Evolutionary conservation across 2,113 vertebrate species (phyloP), one percentile per base, ranked within the genome.

Genomic region (Felis chaus): DNA sequence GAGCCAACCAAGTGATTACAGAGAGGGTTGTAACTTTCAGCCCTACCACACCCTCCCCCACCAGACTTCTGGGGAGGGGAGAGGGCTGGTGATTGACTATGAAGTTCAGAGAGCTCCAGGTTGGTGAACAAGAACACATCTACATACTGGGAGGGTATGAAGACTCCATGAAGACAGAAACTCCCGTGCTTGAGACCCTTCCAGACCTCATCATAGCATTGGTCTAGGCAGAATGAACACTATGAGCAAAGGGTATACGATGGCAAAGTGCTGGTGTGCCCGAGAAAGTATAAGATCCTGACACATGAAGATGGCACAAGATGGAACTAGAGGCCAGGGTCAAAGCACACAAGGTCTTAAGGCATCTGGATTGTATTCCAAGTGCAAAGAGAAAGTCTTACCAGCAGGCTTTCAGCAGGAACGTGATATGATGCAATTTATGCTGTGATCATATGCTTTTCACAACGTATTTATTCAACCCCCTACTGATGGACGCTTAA

Each of bases 401-500:
- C 14, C 2, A 23, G 18, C 15, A 74, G 36, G 55, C 65, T 81
- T 55, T 57, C 53, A 25, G 87, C 9, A 53, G 31, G 8, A 15
- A 14, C 16, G 18, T 19, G 31, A 50, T 5, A 50, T 16, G 27
- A 50, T 39, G 61, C 61, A 33, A 39, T 16, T 39, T 25, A 48
- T 0, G 53, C 53, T 73, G 12, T 5, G 14, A 73, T 14, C 25
- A 16, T 2, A 82, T 6, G 27, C 85, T 63, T 79, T n/a, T 23
- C 71, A 61, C 10, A 27, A 31, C 0, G 0, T 11, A 68, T 36
- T 57, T 63, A 41, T 41, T 89, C 48, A 48, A 7, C 41, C 23
- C 31, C 36, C 19, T 82, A 3, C 0, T 78, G 48, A 31, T 8
- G 7, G 39, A 33, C 1, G 0, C 50, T 61, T 39, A 31, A 29